These are phyloP conservation scores for Drosophila ambigua DNA, from an alignment of 1,140 invertebrate species.

Conservation along the genomic window DNA sequence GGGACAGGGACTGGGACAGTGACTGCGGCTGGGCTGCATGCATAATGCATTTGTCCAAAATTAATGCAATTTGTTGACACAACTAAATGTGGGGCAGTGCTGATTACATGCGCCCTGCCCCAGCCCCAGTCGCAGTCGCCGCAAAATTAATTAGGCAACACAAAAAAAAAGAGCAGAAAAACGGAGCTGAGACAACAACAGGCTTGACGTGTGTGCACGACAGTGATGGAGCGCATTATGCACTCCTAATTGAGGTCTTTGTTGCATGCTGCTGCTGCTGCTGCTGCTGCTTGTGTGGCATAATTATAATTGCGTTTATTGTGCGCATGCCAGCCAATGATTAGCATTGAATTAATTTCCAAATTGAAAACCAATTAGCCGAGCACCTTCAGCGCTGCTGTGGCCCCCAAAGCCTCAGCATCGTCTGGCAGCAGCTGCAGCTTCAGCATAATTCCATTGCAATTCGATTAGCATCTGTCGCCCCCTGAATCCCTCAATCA, in stretches of 20 bases:
- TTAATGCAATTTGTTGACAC: constrained; percentile 30
- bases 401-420: constrained; percentile 19
- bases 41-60: constrained; percentile 5
- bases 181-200: constrained; percentile 2
- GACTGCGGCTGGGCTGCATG: not conserved
- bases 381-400: constrained; percentile 38
- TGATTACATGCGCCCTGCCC: not conserved
- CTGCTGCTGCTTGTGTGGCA: constrained; percentile 33
- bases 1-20: too few species aligned
- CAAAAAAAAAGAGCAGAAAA: constrained; percentile 25
- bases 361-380: constrained; percentile 72
- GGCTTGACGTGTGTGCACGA: constrained; percentile 14
- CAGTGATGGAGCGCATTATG: constrained; percentile 55
- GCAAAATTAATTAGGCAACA: constrained; percentile 47
- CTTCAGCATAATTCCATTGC: constrained; percentile 64
- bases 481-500: constrained; percentile 56
- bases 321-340: constrained; percentile 66
- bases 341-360: constrained; percentile 77
- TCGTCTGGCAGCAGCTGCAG: not conserved
- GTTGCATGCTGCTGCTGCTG: constrained; percentile 20
- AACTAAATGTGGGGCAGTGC: constrained; percentile 17
- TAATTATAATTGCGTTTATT: constrained; percentile 73
- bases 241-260: constrained; percentile 59
- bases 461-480: constrained; percentile 54
- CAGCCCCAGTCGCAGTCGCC: constrained; percentile 25